Conservation (phyloP, 2,888 invertebrate genomes). For the Steinernema hermaphroditum region DNA sequence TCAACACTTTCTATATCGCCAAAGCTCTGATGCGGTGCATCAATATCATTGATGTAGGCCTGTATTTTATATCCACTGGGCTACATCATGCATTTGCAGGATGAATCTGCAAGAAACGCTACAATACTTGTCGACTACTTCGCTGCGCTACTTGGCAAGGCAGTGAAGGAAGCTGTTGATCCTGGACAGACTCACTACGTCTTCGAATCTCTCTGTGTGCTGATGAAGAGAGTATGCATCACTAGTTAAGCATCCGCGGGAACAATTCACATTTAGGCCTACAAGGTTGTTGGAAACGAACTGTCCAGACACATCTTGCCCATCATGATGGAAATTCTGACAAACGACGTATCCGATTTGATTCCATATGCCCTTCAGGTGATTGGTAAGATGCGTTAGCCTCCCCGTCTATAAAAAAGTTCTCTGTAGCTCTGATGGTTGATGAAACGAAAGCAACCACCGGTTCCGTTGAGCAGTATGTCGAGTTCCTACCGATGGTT, state of each 20-base stretch:
- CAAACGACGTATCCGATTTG: constrained; percentile 88
- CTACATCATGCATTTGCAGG: constrained; percentile 32
- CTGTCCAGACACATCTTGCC: constrained; percentile 86
- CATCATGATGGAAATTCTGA: constrained; percentile 88
- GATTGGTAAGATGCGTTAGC: constrained; percentile 64
- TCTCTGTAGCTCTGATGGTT: constrained; percentile 43
- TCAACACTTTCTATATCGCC: constrained; percentile 97
- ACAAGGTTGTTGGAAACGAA: constrained; percentile 49
- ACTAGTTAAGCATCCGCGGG: too few relatives aligned
- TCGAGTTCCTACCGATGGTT: constrained; percentile 84
- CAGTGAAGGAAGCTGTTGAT: constrained; percentile 74
- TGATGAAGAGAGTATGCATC: constrained; percentile 67
- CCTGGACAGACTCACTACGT: constrained; percentile 98
- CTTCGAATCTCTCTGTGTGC: constrained; percentile 88
- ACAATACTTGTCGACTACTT: constrained; percentile 49
- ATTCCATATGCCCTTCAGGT: constrained; percentile 98
- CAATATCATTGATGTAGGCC: constrained; percentile 54
- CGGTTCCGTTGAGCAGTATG: constrained; percentile 78
- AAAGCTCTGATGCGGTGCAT: constrained; percentile 74
- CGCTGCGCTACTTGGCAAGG: constrained; percentile 49
- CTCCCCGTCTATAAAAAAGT: too few relatives aligned
- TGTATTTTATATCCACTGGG: not conserved
- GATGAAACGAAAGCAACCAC: constrained; percentile 34
- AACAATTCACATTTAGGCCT: constrained; percentile 45
- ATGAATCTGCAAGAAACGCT: constrained; percentile 33